Evolutionary conservation across 2,888 invertebrate species (phyloP).

Genomic region (Tetropium fuscum): DNA sequence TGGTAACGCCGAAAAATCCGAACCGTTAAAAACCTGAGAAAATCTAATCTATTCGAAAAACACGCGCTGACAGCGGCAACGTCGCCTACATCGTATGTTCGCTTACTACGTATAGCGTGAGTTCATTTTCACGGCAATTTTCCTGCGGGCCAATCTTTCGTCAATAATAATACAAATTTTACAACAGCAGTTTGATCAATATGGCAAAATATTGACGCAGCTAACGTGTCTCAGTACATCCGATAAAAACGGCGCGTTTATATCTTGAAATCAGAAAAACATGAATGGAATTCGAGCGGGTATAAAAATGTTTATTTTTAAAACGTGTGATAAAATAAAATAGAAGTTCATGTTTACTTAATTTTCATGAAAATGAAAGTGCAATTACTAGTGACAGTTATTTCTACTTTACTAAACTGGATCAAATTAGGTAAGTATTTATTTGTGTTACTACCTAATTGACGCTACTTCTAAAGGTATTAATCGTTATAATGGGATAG

Average conservation of each 20-base stretch:
- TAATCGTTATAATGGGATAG: too few species aligned
- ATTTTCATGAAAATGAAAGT: background rate
- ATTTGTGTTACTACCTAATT: background rate
- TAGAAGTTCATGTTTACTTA: background rate
- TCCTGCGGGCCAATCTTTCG: background rate
- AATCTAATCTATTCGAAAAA: background rate
- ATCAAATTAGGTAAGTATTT: conserved; percentile 6
- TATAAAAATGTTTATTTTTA: background rate
- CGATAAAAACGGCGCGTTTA: background rate
- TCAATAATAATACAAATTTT: conserved; percentile 9
- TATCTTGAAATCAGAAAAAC: background rate
- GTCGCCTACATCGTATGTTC: background rate
- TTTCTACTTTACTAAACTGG: background rate
- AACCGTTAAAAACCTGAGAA: too few species aligned
- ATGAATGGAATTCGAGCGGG: background rate
- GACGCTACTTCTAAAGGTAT: too few species aligned
- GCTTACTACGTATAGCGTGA: conserved; percentile 1
- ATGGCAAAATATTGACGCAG: background rate
- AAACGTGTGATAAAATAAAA: background rate
- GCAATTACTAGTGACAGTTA: background rate
- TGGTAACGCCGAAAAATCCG: too few species aligned
- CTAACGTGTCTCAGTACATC: background rate
- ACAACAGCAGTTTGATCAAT: conserved; percentile 6
- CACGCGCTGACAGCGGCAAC: background rate
- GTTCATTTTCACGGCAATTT: conserved; percentile 9